Percentiles rank a stretch among this genome's conserved stretches.
Evolutionary conservation across 1,140 invertebrate species (phyloP).

Genomic region (Ceratoteleas bidentatus): DNA sequence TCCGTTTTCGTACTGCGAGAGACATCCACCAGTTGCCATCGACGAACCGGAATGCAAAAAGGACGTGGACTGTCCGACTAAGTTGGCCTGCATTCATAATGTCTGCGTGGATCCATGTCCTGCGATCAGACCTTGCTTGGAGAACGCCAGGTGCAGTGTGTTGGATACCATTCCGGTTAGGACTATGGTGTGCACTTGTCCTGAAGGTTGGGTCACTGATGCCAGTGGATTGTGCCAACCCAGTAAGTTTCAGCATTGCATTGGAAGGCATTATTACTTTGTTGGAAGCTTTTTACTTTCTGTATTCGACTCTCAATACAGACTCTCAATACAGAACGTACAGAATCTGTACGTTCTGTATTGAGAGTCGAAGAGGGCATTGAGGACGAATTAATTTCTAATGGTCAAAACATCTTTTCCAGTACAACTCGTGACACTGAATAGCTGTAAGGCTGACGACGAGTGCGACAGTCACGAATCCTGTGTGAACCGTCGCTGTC

Average conservation of each 20-base stretch:
- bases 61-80: constrained; percentile 90
- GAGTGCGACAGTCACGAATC: constrained; percentile 90
- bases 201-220: constrained; percentile 90
- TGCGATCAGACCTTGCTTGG: constrained; percentile 87
- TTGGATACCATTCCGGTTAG: constrained; percentile 90
- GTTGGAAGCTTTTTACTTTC: too few species aligned
- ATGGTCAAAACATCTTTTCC: not conserved
- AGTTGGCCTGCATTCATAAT: constrained; percentile 89
- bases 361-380: too few species aligned
- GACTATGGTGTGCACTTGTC: constrained; percentile 92
- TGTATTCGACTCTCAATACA: too few species aligned
- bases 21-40: constrained; percentile 74
- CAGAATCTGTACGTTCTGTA: too few species aligned
- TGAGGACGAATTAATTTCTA: too few species aligned
- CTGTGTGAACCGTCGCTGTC: constrained; percentile 92
- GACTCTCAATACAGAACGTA: too few species aligned
- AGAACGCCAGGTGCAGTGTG: constrained; percentile 88
- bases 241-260: constrained; percentile 42
- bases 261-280: too few species aligned
- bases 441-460: constrained; percentile 88
- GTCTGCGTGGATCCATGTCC: constrained; percentile 90
- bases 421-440: constrained; percentile 85
- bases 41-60: constrained; percentile 87
- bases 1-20: constrained; percentile 88
- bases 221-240: constrained; percentile 87